Conservation (phyloP, 2,797 vertebrate species). For the Synanceia verrucosa region DNA sequence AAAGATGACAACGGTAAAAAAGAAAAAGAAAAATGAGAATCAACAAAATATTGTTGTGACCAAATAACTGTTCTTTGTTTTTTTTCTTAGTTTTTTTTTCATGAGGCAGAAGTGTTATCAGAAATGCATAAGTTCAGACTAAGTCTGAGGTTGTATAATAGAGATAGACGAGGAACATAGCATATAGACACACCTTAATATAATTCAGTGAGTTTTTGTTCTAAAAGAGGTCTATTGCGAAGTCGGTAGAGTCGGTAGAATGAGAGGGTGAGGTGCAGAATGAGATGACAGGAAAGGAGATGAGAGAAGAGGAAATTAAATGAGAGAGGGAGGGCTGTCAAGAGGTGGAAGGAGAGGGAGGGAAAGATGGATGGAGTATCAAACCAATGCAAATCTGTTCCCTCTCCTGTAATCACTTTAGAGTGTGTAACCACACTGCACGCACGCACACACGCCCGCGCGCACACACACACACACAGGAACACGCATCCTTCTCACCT, state of each 20-base stretch:
- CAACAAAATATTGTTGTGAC: not conserved
- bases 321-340: slow-evolving; percentile 34
- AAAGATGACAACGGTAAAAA: not conserved
- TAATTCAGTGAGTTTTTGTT: slow-evolving; percentile 14
- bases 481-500: slow-evolving; percentile 25
- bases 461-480: not conserved
- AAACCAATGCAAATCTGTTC: slow-evolving; percentile 67
- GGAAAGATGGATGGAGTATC: slow-evolving; percentile 52
- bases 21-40: not conserved
- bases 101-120: too few relatives aligned
- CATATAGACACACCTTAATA: not conserved
- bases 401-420: slow-evolving; percentile 53
- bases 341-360: slow-evolving; percentile 30
- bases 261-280: not conserved
- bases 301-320: slow-evolving; percentile 45
- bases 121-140: not conserved
- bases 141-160: not conserved
- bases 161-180: not conserved
- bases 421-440: slow-evolving; percentile 11
- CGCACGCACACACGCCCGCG: slow-evolving; percentile 1
- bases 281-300: slow-evolving; percentile 31
- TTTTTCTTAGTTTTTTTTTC: too few relatives aligned
- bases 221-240: not conserved
- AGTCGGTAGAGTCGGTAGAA: not conserved
- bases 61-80: too few relatives aligned